phyloP scores from a whole-genome alignment of 2,888 invertebrate species.

The Cephonodes hylas region DNA sequence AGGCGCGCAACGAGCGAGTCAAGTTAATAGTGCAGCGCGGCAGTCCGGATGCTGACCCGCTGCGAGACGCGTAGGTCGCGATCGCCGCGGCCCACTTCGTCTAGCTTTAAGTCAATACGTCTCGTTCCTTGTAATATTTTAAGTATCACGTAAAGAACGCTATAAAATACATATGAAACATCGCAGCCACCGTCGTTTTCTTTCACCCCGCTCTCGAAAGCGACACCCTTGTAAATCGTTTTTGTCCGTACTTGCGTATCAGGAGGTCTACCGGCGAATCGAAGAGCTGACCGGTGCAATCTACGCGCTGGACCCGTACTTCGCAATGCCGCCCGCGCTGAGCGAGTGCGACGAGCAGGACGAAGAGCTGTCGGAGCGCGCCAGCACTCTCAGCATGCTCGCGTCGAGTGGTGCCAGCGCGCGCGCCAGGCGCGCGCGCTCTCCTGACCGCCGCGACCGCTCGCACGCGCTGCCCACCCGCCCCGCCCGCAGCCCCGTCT shows the following conservation, averaged over 20 bases:
- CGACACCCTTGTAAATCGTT: slow-evolving; percentile 69
- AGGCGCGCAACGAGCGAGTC: slow-evolving; percentile 92
- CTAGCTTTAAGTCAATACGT: slow-evolving; percentile 59
- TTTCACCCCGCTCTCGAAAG: slow-evolving; percentile 54
- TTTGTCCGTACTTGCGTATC: slow-evolving; percentile 82
- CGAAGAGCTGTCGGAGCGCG: slow-evolving; percentile 67
- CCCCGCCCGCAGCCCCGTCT: slow-evolving; percentile 81
- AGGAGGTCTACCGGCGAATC: slow-evolving; percentile 87
- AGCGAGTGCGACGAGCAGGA: slow-evolving; percentile 84
- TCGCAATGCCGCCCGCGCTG: slow-evolving; percentile 79
- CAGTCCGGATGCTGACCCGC: slow-evolving; percentile 89
- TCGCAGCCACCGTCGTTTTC: slow-evolving; percentile 68
- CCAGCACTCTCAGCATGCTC: slow-evolving; percentile 68
- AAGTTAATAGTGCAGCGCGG: slow-evolving; percentile 93
- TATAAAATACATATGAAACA: slow-evolving; percentile 68
- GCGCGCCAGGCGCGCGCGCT: slow-evolving; percentile 71
- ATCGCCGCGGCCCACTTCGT: slow-evolving; percentile 33
- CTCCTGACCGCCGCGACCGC: slow-evolving; percentile 65
- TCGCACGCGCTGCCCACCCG: slow-evolving; percentile 26
- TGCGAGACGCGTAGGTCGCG: slow-evolving; percentile 82
- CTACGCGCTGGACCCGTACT: slow-evolving; percentile 89
- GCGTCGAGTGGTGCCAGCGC: slow-evolving; percentile 73
- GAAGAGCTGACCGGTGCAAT: slow-evolving; percentile 86
- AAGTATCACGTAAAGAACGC: slow-evolving; percentile 47
- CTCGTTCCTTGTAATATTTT: slow-evolving; percentile 60